Base-by-base conservation (phyloP, 92 coral and sea anemone genomes). In the Epizoanthus fatuus region DNA sequence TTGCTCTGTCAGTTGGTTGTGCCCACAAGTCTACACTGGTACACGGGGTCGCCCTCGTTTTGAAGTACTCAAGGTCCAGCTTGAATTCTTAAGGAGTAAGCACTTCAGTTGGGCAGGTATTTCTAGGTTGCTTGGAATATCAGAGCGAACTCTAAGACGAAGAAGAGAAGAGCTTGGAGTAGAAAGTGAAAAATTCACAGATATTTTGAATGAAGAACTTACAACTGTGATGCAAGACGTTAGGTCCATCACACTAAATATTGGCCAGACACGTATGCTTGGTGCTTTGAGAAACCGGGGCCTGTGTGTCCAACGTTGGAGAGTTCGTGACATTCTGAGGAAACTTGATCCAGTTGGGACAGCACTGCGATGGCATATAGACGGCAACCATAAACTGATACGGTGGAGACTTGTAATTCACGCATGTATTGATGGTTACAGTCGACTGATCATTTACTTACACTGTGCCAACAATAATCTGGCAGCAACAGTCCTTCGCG, bases 191-290 rank as follows among this genome's bases (percentile, higher is more conserved):
- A n/a, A 19, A 59, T 59, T 59, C 25, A 59, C 65, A 15, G 7
- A 59, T 15, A 3, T 59, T 3, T 3, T n/a, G 13, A 0, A 59
- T 16, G 65, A 59, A 59, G 65, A 59, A 15, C 65, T 59, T n/a
- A 59, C 65, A 59, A 19, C 3, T 15, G 65, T 59, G 3, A 59
- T 15, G 65, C 8, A 59, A 17, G 22, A 59, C 7, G 8, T 59
- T n/a, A 59, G 65, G 7, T 1, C 20, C 3, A 5, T 59, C 17
- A 60, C 84, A 6, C 72, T 74, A 79, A 49, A 79, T 63, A 64
- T 79, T 79, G 84, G 84, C 29, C 84, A 79, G 57, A 79, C 56
- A 8, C 42, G 84, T 4, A 79, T 79, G 84, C 47, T 79, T 52
- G 74, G 84, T 3, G 72, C 84, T 4, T 54, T 63, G 37, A 60